phyloP scores from a whole-genome alignment of 2,797 vertebrate genomes.

The Sparus aurata region DNA sequence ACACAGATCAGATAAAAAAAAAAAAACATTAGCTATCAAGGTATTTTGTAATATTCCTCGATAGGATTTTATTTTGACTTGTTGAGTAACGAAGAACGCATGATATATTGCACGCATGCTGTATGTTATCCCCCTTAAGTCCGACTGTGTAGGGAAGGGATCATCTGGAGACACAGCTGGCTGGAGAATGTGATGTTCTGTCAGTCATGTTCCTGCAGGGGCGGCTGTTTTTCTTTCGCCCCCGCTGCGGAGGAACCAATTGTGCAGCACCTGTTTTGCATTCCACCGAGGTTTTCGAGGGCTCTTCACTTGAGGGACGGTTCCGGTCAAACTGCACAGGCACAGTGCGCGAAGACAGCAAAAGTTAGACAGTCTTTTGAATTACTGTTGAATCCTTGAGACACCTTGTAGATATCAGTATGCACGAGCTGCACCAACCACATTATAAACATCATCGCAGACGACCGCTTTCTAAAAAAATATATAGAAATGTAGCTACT shows the following conservation, averaged over 20 bases:
- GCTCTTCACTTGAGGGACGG: conserved; percentile 53
- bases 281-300: conserved; percentile 73
- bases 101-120: conserved; percentile 31
- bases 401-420: neutral
- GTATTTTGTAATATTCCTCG: neutral
- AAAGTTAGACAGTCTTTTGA: conserved; percentile 21
- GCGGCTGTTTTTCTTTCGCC: conserved; percentile 79
- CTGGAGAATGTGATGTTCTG: conserved; percentile 80
- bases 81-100: conserved; percentile 14
- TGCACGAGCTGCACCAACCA: neutral
- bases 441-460: neutral
- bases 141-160: conserved; percentile 57
- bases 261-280: conserved; percentile 86
- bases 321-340: conserved; percentile 51
- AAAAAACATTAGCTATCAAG: conserved; percentile 21
- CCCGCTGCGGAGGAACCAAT: conserved; percentile 73
- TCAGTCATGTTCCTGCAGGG: conserved; percentile 76
- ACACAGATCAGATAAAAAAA: conserved; percentile 12
- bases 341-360: conserved; percentile 40
- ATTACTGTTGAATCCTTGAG: conserved; percentile 17
- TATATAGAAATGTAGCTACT: neutral
- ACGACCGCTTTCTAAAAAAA: neutral
- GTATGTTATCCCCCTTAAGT: conserved; percentile 45
- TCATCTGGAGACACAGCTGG: conserved; percentile 81
- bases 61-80: neutral